Evolutionary conservation across 92 coral and sea anemone genomes (phyloP), one percentile per base, ranked within the genome.

Genomic region (Paramuricea clavata): DNA sequence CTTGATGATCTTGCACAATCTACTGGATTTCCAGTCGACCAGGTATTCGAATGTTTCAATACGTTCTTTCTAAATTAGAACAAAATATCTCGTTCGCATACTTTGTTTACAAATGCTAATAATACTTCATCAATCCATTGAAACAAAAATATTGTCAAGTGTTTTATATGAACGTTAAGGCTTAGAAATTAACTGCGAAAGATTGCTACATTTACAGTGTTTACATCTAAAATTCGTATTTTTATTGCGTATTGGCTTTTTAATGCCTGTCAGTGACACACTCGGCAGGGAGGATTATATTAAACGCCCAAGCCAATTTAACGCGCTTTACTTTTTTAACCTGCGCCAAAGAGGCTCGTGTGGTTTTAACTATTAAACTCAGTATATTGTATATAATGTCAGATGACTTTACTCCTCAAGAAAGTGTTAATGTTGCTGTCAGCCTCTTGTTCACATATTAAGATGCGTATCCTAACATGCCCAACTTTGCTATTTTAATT

Each of bases 21-120:
- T 13, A 52, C 69, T 54, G 83, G 83, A 52, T 30, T 54, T 57
- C 83, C 43, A 78, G 69, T 49, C 7, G 83, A 77, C 60, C 82
- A 77, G 69, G 82, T 77, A 25, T 57, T n/a, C n/a, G 26, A 23
- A 57, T n/a, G 0, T 57, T 57, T 57, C 27, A 23, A 57, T 57
- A 2, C 65, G 10, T n/a, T 1, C 23, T n/a, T 57, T 0, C 5
- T n/a, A 57, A 57, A 57, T 9, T n/a, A n/a, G 5, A 25, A 57
- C 27, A 25, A 2, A 47, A 47, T 25, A 57, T 57, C n/a, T 57
- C 6, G 11, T 1, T 25, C 6, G 65, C 65, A 23, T 57, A n/a
- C 57, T 36, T 57, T 57, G 65, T 57, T 57, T 57, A 57, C 65
- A 57, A 57, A 57, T 57, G 65, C 31, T 57, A 57, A n/a, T 57